Conservation (phyloP, 2,113 vertebrate genomes). For the Corythornis vintsioides region DNA sequence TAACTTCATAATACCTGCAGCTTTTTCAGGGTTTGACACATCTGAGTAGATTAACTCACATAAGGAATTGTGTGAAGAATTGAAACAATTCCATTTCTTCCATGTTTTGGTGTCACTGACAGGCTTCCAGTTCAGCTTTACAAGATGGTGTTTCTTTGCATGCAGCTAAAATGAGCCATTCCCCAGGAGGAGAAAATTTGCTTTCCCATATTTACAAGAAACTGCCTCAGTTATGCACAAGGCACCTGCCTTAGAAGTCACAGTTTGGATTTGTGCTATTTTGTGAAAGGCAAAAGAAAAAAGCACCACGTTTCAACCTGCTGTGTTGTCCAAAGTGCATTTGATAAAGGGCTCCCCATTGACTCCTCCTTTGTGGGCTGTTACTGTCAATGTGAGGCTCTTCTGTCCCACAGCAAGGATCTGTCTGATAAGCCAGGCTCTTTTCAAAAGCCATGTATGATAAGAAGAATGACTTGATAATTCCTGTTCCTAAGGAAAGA, state of each 20-base stretch:
- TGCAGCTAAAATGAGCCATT: background rate
- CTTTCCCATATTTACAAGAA: background rate
- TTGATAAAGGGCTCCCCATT: background rate
- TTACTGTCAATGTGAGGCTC: background rate
- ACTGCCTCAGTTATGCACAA: background rate
- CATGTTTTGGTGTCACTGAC: background rate
- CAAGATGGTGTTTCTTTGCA: background rate
- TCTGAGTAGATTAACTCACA: background rate
- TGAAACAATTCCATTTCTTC: slow-evolving; percentile 19
- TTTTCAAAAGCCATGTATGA: background rate
- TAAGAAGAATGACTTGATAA: background rate
- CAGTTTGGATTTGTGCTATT: background rate
- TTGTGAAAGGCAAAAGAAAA: background rate
- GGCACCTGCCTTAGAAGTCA: background rate
- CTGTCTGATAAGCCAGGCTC: background rate
- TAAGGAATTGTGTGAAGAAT: background rate
- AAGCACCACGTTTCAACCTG: background rate
- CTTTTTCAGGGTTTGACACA: background rate
- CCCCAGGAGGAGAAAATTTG: background rate
- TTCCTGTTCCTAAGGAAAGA: background rate
- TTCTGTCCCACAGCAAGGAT: background rate
- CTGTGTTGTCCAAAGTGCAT: background rate
- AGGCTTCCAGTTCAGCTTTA: slow-evolving; percentile 12
- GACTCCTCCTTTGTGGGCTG: background rate
- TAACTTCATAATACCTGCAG: slow-evolving; percentile 6